A percentile compares a stretch with the other conserved stretches of the same genome.
Evolutionary conservation across 2,888 invertebrate species (phyloP).

Genomic region (Apodemia mormo): DNA sequence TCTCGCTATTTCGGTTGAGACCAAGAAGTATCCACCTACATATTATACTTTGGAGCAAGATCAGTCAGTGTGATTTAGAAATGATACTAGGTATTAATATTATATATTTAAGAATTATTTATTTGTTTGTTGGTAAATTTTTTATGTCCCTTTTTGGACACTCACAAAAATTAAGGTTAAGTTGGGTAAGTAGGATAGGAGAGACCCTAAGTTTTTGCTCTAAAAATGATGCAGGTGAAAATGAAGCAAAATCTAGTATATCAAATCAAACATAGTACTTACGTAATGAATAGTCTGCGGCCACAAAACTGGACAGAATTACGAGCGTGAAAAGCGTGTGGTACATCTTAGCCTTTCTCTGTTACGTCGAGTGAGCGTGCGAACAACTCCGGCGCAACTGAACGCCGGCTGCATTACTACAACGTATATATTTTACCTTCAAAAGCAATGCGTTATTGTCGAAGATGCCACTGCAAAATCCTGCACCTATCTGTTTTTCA

Average conservation of each 20-base stretch:
- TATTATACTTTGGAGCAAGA: no score
- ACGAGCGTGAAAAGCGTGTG: slow-evolving; percentile 39
- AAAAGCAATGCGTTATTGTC: not conserved
- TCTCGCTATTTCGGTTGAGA: no score
- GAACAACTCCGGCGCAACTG: not conserved
- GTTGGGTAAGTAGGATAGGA: no score
- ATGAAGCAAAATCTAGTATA: not conserved
- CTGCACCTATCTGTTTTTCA: not conserved
- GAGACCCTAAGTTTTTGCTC: no score
- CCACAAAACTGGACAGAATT: slow-evolving; percentile 38
- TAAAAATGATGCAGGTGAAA: no score
- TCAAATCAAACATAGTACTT: slow-evolving; percentile 40
- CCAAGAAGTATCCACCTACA: no score
- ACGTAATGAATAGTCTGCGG: slow-evolving; percentile 48
- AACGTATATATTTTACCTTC: slow-evolving; percentile 8
- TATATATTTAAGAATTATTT: no score
- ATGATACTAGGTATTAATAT: no score
- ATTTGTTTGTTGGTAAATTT: no score
- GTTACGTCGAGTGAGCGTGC: not conserved
- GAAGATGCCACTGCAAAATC: not conserved
- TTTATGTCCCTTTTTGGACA: no score
- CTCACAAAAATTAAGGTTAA: no score
- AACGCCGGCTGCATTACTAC: not conserved
- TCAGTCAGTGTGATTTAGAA: no score
- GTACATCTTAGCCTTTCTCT: slow-evolving; percentile 38